Base-by-base conservation (phyloP, 1,140 invertebrate species). In the Drosophila yakuba region DNA sequence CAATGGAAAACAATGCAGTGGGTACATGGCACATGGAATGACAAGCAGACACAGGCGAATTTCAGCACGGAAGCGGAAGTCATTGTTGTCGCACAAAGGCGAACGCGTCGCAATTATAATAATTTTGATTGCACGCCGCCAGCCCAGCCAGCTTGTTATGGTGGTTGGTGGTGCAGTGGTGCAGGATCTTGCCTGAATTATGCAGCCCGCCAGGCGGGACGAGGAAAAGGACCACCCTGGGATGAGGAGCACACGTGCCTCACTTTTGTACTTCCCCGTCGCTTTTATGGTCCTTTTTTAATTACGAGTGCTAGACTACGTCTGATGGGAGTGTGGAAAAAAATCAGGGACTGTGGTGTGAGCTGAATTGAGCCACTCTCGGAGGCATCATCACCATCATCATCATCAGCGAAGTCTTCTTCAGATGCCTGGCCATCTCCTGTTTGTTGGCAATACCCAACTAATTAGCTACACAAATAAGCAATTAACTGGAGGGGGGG, bases 21-120 rank as follows among this genome's bases (percentile, higher is more conserved):
- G 66, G 69, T 39, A 79, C 75, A 52, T 45, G 67, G 50, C 63
- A 54, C 44, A 54, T 25, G 54, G 51, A 48, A 41, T 28, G 50
- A 51, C 50, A 56, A 36, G 20, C 45, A 39, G 35, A 45, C 43
- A 45, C 56, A 64, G 77, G 80, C 61, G 63, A 90, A 90, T 90
- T 86, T 83, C 78, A 78, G 82, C 86, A 78, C 88, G 88, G 88
- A 90, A 90, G 88, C 88, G 88, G 88, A 90, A 90, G 88, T 91
- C 88, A 90, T 90, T 90, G 88, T 90, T 90, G 82, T 82, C 86
- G 82, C 80, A 90, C 88, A 90, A 90, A 90, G 88, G 88, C 80
- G 82, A 90, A 88, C 82, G 88, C 82, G 69, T 88, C 82, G 88
- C 80, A 90, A 90, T 90, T 90, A 90, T 90, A 90, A 90, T 90